Evolutionary conservation across 2,797 vertebrate species (phyloP).

Genomic region (Cirrhinus molitorella): DNA sequence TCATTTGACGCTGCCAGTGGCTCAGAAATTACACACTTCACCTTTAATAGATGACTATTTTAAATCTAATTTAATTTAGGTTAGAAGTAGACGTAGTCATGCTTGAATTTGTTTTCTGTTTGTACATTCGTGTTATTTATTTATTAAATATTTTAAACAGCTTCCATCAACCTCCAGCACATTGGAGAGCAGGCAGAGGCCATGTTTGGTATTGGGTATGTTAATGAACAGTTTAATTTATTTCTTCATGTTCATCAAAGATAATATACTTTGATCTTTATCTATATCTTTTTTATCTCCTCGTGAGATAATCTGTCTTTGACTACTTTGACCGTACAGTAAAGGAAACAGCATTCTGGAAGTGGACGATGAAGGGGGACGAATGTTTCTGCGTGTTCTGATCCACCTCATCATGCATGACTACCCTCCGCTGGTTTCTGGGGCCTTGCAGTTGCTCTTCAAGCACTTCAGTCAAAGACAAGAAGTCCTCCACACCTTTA

Average conservation of each 20-base stretch:
- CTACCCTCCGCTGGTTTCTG: conserved; percentile 92
- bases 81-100: not conserved
- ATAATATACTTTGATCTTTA: not conserved
- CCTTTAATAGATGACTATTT: not conserved
- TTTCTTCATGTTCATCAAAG: not conserved
- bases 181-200: conserved; percentile 96
- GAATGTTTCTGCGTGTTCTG: conserved; percentile 93
- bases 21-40: conserved; percentile 19
- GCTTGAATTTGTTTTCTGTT: not conserved
- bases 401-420: conserved; percentile 96
- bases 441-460: conserved; percentile 95
- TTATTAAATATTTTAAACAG: conserved; percentile 64
- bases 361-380: conserved; percentile 95
- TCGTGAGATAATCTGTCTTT: not conserved
- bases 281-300: no score
- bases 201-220: conserved; percentile 97
- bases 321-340: conserved; percentile 69
- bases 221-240: not conserved
- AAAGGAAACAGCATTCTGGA: conserved; percentile 95
- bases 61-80: conserved; percentile 1
- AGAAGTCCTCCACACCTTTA: conserved; percentile 95
- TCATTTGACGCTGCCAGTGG: not conserved
- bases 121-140: not conserved
- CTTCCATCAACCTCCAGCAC: conserved; percentile 90
- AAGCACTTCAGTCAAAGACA: conserved; percentile 99